These are phyloP conservation scores for Lepidothrix coronata DNA, from an alignment of 2,113 vertebrate species.

Conservation along the genomic window DNA sequence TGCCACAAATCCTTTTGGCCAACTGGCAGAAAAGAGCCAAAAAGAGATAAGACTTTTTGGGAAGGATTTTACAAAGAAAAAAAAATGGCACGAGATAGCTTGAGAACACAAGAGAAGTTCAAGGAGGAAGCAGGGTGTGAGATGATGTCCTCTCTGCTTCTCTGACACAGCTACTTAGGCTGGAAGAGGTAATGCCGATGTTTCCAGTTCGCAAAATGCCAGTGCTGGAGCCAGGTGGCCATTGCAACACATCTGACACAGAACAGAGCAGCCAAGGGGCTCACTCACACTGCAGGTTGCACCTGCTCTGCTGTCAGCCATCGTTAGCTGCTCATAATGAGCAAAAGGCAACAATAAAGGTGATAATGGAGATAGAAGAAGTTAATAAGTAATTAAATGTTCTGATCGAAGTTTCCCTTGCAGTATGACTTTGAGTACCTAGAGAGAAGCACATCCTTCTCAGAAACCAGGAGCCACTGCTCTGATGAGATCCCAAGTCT, in stretches of 20 bases:
- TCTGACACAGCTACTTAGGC: background rate
- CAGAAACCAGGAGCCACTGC: background rate
- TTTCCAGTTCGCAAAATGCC: background rate
- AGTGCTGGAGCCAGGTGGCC: background rate
- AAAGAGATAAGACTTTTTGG: background rate
- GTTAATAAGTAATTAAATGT: background rate
- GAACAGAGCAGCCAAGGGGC: background rate
- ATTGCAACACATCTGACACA: background rate
- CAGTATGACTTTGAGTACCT: background rate
- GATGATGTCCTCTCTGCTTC: background rate
- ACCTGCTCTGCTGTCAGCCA: background rate
- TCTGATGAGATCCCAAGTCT: background rate
- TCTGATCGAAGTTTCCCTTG: background rate
- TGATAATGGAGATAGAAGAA: background rate
- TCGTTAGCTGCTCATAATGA: background rate
- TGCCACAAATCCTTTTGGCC: background rate
- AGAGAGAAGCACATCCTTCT: background rate
- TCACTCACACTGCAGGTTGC: accelerated
- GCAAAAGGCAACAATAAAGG: background rate
- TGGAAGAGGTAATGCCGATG: background rate
- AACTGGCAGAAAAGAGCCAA: background rate
- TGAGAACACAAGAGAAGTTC: background rate
- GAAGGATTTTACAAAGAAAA: background rate
- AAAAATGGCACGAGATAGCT: background rate
- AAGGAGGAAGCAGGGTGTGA: background rate